These are phyloP conservation scores for Drosophila seclusa DNA, from an alignment of 2,888 invertebrate genomes.

Conservation along the genomic window DNA sequence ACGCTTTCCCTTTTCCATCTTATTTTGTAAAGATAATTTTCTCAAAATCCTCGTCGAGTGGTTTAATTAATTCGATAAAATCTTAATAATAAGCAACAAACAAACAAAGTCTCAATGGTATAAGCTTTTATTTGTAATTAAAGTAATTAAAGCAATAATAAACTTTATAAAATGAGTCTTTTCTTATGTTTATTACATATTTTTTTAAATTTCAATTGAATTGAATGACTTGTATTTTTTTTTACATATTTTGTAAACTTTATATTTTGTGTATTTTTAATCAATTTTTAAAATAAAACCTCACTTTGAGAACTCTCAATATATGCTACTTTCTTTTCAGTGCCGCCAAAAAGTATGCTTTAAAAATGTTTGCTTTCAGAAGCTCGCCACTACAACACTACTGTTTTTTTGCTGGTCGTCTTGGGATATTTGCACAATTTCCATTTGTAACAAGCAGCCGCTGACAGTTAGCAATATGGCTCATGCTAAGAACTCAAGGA, in stretches of 20 bases:
- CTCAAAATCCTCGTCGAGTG: background rate
- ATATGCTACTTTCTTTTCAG: background rate
- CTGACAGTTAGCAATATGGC: slow-evolving; percentile 6
- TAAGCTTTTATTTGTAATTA: too few relatives aligned
- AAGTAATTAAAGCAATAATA: too few relatives aligned
- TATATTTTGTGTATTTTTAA: background rate
- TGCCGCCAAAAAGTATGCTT: slow-evolving; percentile 27
- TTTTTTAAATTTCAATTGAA: background rate
- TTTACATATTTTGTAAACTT: background rate
- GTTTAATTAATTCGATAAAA: background rate
- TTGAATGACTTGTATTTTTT: background rate
- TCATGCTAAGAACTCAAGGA: background rate
- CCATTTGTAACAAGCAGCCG: slow-evolving; percentile 22
- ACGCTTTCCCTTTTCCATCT: slow-evolving; percentile 40
- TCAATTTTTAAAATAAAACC: background rate
- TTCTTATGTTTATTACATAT: background rate
- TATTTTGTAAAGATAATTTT: background rate
- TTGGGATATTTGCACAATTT: slow-evolving; percentile 19
- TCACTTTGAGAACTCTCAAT: too few relatives aligned
- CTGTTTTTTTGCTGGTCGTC: background rate
- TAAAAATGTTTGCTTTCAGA: background rate
- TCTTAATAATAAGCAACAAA: background rate
- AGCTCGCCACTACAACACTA: slow-evolving; percentile 13
- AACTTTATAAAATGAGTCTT: background rate
- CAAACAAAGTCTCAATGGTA: background rate